Conservation (phyloP, 2,113 vertebrate genomes). For the Thomomys bottae region DNA sequence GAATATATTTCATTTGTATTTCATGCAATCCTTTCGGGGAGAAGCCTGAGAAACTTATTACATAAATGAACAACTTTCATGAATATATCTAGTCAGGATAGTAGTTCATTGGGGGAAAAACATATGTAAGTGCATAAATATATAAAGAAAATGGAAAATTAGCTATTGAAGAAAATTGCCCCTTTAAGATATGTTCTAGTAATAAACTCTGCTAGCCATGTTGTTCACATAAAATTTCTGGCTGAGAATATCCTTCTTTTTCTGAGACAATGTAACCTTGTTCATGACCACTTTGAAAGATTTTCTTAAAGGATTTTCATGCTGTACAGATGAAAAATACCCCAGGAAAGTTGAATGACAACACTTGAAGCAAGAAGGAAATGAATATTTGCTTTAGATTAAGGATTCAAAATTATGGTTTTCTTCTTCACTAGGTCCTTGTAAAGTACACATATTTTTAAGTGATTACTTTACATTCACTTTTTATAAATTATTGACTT, state of each 20-base stretch:
- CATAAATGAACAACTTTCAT: neutral
- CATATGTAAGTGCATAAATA: neutral
- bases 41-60: neutral
- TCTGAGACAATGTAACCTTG: neutral
- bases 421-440: neutral
- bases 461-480: neutral
- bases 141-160: neutral
- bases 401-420: neutral
- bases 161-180: neutral
- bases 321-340: neutral
- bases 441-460: neutral
- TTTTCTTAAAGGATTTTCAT: slow-evolving; percentile 32
- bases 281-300: neutral
- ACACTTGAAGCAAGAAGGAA: neutral
- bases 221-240: neutral
- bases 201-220: neutral
- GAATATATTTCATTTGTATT: neutral
- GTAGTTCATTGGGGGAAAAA: no score
- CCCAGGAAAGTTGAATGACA: neutral
- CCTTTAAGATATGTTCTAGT: neutral
- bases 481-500: neutral
- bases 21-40: neutral
- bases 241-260: neutral
- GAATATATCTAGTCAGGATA: neutral
- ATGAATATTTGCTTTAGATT: neutral